These are phyloP conservation scores for Platanista minor DNA, from an alignment of 2,113 vertebrate genomes.

Conservation along the genomic window DNA sequence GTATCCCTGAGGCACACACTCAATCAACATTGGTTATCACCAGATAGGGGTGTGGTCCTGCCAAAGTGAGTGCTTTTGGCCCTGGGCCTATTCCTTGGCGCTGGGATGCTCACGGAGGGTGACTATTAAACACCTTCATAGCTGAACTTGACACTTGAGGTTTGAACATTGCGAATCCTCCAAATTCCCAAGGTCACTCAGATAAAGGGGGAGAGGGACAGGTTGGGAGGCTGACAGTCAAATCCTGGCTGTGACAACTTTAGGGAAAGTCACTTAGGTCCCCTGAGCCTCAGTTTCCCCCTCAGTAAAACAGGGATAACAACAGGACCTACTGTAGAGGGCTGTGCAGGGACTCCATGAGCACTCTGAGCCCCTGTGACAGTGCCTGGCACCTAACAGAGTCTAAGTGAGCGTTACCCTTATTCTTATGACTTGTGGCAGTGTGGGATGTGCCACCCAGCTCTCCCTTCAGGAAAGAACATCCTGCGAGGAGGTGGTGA, in stretches of 20 bases:
- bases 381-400: background rate
- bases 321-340: rapidly evolving
- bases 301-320: background rate
- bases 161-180: background rate
- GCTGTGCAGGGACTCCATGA: too few relatives aligned
- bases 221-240: background rate
- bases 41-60: background rate
- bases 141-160: background rate
- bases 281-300: background rate
- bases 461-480: background rate
- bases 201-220: background rate
- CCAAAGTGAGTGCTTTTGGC: background rate
- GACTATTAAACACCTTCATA: background rate
- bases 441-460: background rate
- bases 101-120: background rate
- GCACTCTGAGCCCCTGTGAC: rapidly evolving
- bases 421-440: background rate
- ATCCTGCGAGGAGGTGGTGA: background rate
- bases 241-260: background rate
- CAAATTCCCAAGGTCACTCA: background rate
- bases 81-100: background rate
- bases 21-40: background rate
- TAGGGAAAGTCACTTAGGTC: background rate
- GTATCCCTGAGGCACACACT: background rate
- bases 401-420: background rate